Evolutionary conservation across 2,888 invertebrate genomes (phyloP), one percentile per base, ranked within the genome.

Genomic region (Tachystola acroxantha): DNA sequence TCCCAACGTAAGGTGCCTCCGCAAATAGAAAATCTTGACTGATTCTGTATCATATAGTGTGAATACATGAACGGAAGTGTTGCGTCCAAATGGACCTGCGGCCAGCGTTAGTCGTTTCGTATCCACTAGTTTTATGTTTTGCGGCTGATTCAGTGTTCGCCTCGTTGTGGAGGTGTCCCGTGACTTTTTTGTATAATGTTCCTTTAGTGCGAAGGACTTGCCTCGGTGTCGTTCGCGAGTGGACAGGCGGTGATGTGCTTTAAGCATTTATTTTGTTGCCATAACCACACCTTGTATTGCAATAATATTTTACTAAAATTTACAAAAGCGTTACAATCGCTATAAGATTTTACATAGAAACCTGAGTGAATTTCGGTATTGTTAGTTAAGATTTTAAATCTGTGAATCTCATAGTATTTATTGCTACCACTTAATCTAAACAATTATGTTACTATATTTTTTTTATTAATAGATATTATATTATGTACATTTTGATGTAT

Each of bases 1-100:
- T 92, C 76, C 92, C 92, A 55, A 92, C 92, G 92, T 92, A 93
- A 92, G 88, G 87, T 67, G 71, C 57, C 50, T 58, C 64, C 66
- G 51, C 56, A 14, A 25, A 57, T 74, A 72, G 77, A 68, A 66
- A 73, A 70, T 74, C 73, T 68, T 80, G 85, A 86, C 85, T 86
- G 85, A 84, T 75, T 74, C 77, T 86, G 84, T 86, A 86, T 75
- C 80, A 82, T 82, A 84, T 82, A 85, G 85, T 84, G 85, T 84
- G 84, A 84, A 69, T 66, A 66, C 65, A 73, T 61, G 62, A 63
- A 68, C 67, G 77, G 67, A 75, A 80, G 82, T 82, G 82, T 84
- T 80, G 68, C 77, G 81, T 79, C 81, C 81, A 73, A 42, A 60
- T 40, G 76, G 76, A 75, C 68, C 71, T 67, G 68, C 73, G 78